Evolutionary conservation across 2,888 invertebrate genomes (phyloP), one percentile per base, ranked within the genome.

Genomic region (Heliconius hortense): DNA sequence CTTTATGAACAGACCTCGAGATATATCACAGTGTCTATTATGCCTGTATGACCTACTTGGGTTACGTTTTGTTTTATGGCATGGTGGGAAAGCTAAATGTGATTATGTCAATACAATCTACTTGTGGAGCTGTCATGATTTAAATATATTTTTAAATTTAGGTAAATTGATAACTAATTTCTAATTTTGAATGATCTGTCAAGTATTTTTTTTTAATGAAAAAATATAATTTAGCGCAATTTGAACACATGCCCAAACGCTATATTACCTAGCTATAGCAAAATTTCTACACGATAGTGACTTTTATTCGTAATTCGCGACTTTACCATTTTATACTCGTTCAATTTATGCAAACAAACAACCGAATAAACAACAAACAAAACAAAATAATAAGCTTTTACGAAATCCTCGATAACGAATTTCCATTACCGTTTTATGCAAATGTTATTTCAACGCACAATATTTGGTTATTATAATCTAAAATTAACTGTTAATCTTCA

Each of bases 401-500:
- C 56, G 31, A 71, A 26, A 60, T 39, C 35, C 24, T 59, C 60
- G 60, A 39, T 59, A 59, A 60, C 26, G 68, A 68, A 53, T 60
- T 71, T 56, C 63, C 70, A 63, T 70, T 74, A 75, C 48, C 28
- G 62, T 64, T 64, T 68, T 72, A 75, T 75, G 71, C 72, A 75
- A 75, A 77, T 75, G 76, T 53, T 71, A 74, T 71, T 56, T 60
- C 60, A 66, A 63, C 73, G 48, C 31, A 77, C 60, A 74, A 77
- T 77, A 77, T 75, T 77, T 72, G 74, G 72, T 78, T 78, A 74
- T 75, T 72, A 76, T 72, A 77, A 76, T 74, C 73, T 74, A 76
- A 77, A 77, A 76, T 79, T 77, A 79, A 79, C 77, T 72, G 72
- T 76, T 77, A 77, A 79, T 79, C 79, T 77, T 79, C 79, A 79